Evolutionary conservation across 2,888 invertebrate species (phyloP).

Genomic region (Unio delphinus): DNA sequence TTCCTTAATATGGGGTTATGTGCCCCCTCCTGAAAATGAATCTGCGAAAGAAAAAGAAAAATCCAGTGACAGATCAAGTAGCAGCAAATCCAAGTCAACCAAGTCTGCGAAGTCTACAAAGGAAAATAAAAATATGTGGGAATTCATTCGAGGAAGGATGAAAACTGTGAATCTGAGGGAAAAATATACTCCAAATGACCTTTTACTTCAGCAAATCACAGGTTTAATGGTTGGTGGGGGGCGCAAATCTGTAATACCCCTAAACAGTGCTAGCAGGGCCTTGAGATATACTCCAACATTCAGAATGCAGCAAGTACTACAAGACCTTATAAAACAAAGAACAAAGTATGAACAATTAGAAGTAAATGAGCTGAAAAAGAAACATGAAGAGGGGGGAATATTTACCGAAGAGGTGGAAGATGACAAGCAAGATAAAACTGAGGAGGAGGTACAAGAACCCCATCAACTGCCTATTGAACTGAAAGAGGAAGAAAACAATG

Average conservation of each 20-base stretch:
- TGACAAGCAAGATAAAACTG: constrained; percentile 4
- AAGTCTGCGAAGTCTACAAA: constrained; percentile 16
- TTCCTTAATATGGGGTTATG: constrained; percentile 20
- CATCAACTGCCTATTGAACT: constrained; percentile 1
- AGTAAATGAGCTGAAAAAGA: constrained; percentile 48
- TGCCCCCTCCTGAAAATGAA: constrained; percentile 9
- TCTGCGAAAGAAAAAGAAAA: constrained; percentile 12
- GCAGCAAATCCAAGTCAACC: constrained; percentile 14
- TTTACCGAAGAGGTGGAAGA: constrained; percentile 2
- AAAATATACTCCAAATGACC: constrained; percentile 49
- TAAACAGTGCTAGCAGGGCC: constrained; percentile 58
- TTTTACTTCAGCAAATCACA: constrained; percentile 58
- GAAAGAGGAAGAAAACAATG: no score
- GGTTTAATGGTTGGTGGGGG: constrained; percentile 47
- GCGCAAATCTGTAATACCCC: constrained; percentile 44
- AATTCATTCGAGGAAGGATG: constrained; percentile 47
- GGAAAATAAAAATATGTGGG: constrained; percentile 44
- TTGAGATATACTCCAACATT: constrained; percentile 65
- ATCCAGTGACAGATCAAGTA: constrained; percentile 8
- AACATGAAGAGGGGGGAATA: constrained; percentile 14
- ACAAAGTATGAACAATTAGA: constrained; percentile 59
- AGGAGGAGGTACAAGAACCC: constrained; percentile 18
- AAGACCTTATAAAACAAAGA: constrained; percentile 53
- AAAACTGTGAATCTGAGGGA: constrained; percentile 36
- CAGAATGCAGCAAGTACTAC: constrained; percentile 64